Evolutionary conservation across 2,113 vertebrate species (phyloP).

Genomic region (Riparia riparia): DNA sequence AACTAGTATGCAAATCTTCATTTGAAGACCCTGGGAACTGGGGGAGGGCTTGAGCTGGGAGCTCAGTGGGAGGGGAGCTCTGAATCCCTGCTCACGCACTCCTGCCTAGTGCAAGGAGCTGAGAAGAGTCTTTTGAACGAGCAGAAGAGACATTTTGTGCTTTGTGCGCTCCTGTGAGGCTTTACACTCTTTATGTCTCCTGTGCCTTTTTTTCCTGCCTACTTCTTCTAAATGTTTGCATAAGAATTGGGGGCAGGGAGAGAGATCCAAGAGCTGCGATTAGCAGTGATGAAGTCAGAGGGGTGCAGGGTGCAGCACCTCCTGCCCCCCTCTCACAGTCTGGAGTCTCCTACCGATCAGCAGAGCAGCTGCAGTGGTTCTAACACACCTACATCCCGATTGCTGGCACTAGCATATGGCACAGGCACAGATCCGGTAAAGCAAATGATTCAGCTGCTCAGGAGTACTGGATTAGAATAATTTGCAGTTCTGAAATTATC

Average conservation of each 20-base stretch:
- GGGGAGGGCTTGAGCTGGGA: constrained; percentile 55
- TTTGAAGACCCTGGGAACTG: constrained; percentile 72
- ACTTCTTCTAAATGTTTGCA: background rate
- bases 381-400: accelerated
- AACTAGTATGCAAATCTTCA: constrained; percentile 70
- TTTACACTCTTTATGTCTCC: background rate
- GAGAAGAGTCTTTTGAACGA: background rate
- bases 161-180: background rate
- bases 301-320: background rate
- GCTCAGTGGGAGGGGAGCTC: constrained; percentile 44
- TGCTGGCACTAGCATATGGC: background rate
- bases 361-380: background rate
- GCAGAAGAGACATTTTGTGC: background rate
- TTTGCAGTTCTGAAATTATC: background rate
- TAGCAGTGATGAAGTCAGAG: background rate
- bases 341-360: background rate
- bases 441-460: background rate
- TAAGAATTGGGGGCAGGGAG: background rate
- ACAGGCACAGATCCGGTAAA: background rate
- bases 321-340: background rate
- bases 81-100: background rate
- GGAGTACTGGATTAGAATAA: background rate
- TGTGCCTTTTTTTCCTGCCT: background rate
- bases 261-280: background rate
- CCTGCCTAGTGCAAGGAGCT: background rate